Conservation (phyloP, 2,797 vertebrate species). For the Poliocrania exsul region DNA sequence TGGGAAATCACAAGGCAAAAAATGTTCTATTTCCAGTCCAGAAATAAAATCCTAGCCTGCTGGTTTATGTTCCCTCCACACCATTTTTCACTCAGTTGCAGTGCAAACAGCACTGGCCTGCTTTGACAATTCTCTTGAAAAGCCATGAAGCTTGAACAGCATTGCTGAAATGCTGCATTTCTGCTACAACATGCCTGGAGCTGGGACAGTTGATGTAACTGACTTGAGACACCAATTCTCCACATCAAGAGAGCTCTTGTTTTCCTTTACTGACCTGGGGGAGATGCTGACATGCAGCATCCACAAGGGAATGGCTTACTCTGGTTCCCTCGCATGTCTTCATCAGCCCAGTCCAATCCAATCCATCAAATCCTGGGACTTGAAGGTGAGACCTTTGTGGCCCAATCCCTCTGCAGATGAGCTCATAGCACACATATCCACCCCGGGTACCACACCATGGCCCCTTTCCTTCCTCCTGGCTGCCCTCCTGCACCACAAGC, state of each 20-base stretch:
- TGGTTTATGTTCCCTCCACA: neutral
- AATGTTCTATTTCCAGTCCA: neutral
- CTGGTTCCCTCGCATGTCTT: neutral
- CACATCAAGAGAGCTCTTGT: neutral
- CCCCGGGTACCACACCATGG: neutral
- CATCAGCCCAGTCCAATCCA: neutral
- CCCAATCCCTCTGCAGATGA: neutral
- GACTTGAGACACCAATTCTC: neutral
- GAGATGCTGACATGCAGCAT: neutral
- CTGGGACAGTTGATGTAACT: neutral
- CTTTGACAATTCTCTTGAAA: neutral
- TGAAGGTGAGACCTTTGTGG: neutral
- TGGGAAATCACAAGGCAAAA: neutral
- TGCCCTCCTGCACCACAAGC: neutral
- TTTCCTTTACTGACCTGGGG: neutral
- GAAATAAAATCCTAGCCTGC: neutral
- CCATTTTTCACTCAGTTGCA: neutral
- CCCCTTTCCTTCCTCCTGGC: neutral
- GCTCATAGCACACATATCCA: fast-evolving
- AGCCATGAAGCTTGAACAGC: neutral
- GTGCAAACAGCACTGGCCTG: neutral
- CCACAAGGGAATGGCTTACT: neutral
- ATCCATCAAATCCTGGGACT: neutral
- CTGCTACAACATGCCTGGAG: neutral
- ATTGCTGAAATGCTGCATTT: neutral